Evolutionary conservation across 2,797 vertebrate species (phyloP).

Genomic region (Coranthus polyacanthus): DNA sequence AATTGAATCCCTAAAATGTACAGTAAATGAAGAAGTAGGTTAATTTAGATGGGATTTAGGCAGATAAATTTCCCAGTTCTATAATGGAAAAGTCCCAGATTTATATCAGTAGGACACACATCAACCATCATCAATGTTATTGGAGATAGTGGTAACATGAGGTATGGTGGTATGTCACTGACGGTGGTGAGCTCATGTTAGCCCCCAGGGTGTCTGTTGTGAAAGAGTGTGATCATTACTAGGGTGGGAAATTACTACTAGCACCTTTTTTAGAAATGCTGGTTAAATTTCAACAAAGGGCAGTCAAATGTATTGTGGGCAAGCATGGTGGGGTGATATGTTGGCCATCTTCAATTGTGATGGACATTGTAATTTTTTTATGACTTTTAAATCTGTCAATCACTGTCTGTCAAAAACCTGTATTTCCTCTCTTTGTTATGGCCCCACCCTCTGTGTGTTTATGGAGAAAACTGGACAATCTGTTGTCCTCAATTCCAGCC

Average conservation of each 20-base stretch:
- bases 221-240: not conserved
- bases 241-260: not conserved
- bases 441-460: constrained; percentile 20
- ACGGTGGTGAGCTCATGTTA: constrained; percentile 26
- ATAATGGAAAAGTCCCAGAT: constrained; percentile 35
- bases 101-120: constrained; percentile 17
- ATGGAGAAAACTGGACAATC: constrained; percentile 37
- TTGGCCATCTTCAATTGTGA: too few relatives aligned
- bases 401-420: constrained; percentile 1
- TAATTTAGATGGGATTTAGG: constrained; percentile 22
- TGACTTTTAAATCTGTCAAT: not conserved
- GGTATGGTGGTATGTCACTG: constrained; percentile 13
- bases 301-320: too few relatives aligned
- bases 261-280: not conserved
- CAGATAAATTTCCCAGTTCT: constrained; percentile 9
- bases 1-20: not conserved
- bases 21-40: constrained; percentile 13
- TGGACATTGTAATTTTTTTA: too few relatives aligned
- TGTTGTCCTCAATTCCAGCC: constrained; percentile 36
- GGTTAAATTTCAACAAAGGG: not conserved
- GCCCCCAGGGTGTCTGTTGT: constrained; percentile 3
- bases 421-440: constrained; percentile 20
- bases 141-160: constrained; percentile 9
- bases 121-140: constrained; percentile 27
- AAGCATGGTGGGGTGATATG: not conserved